Evolutionary conservation across 2,797 vertebrate genomes (phyloP).

Genomic region (Prionace glauca): DNA sequence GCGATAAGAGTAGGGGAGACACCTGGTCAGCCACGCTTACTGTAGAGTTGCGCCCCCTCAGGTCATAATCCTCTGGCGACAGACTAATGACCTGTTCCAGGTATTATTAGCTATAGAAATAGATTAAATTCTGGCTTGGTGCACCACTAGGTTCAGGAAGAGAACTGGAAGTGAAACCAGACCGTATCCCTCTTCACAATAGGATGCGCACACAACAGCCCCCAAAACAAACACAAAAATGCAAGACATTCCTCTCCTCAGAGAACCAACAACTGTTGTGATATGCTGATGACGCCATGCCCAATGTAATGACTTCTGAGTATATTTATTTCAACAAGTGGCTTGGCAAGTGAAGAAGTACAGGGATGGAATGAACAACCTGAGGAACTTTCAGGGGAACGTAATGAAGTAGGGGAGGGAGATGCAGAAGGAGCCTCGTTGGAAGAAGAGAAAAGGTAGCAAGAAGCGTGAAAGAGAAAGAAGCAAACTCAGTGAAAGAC

Average conservation of each 20-base stretch:
- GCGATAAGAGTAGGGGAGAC: no score
- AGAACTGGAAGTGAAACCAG: background rate
- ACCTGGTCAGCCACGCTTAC: no score
- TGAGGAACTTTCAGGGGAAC: background rate
- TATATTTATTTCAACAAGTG: background rate
- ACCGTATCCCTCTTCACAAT: background rate
- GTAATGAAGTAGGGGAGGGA: background rate
- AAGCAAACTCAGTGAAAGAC: background rate
- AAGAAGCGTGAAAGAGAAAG: background rate
- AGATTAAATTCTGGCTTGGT: no score
- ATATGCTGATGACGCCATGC: background rate
- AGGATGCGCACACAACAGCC: background rate
- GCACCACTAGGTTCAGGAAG: no score
- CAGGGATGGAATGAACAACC: background rate
- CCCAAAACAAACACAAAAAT: background rate
- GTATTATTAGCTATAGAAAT: no score
- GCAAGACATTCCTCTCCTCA: background rate
- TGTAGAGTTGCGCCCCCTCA: no score
- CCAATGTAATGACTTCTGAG: background rate
- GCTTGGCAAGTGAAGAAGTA: background rate
- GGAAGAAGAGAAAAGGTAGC: background rate
- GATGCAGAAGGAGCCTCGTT: background rate
- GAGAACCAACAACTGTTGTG: background rate
- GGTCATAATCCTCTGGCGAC: no score
- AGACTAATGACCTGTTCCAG: no score